Conservation (phyloP, 2,113 vertebrate genomes). For the Myrmecobius fasciatus region DNA sequence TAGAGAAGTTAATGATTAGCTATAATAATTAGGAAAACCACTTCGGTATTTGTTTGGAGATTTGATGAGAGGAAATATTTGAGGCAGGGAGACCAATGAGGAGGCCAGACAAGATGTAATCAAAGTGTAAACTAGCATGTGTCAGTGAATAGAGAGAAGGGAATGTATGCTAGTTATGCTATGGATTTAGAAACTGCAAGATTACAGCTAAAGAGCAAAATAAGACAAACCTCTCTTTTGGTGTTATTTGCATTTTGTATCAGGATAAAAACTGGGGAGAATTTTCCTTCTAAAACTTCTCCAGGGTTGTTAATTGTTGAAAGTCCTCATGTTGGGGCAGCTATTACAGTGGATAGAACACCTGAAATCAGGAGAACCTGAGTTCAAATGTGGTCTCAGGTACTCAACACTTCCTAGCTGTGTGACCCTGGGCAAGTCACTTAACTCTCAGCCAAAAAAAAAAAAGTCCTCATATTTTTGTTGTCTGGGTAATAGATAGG, state of each 20-base stretch:
- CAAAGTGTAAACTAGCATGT: not conserved
- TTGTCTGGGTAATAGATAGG: slow-evolving; percentile 40
- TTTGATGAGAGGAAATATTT: not conserved
- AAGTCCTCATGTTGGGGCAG: slow-evolving; percentile 30
- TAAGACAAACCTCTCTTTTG: not conserved
- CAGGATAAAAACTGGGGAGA: not conserved
- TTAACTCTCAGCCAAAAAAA: too few relatives aligned
- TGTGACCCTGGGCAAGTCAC: too few relatives aligned
- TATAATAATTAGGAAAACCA: not conserved
- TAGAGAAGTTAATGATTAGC: not conserved
- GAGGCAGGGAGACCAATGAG: not conserved
- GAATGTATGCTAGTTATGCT: not conserved
- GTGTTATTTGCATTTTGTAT: not conserved
- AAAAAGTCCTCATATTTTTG: slow-evolving; percentile 24
- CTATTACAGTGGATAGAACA: too few relatives aligned
- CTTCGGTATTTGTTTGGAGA: not conserved
- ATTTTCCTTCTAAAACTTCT: not conserved
- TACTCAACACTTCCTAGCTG: too few relatives aligned
- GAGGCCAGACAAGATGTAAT: not conserved
- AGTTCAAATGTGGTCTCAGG: too few relatives aligned
- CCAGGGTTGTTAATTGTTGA: not conserved
- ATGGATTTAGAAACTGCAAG: not conserved
- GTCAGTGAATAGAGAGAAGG: not conserved
- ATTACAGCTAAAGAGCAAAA: slow-evolving; percentile 40
- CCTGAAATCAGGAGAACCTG: too few relatives aligned